Conservation (phyloP, 2,113 vertebrate species). For the Sapajus apella region DNA sequence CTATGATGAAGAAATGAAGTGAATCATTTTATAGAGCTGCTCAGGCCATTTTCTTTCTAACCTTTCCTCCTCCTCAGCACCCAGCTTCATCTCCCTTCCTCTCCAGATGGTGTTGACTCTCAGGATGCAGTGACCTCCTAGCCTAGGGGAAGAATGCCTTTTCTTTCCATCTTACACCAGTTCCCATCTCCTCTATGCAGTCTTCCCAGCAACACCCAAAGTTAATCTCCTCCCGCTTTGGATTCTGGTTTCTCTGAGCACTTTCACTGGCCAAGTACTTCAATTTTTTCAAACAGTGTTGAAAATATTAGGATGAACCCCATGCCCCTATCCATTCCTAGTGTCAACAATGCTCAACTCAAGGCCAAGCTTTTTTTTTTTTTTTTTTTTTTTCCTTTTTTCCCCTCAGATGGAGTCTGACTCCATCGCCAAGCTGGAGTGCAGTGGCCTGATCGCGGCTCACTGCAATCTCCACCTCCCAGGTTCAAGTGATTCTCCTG, state of each 20-base stretch:
- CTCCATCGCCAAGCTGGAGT: too few species aligned
- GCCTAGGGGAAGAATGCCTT: neutral
- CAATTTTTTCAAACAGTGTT: neutral
- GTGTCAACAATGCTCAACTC: neutral
- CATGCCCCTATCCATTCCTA: neutral
- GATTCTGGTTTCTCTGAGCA: neutral
- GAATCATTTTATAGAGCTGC: neutral
- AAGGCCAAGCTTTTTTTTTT: neutral
- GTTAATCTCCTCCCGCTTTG: neutral
- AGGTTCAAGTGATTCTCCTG: too few species aligned
- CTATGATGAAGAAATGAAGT: neutral
- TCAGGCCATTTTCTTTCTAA: neutral
- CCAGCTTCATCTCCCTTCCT: neutral
- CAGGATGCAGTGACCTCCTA: neutral
- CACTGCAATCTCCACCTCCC: too few species aligned
- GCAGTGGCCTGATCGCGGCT: too few species aligned
- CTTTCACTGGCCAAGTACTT: neutral
- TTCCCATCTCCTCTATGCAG: neutral
- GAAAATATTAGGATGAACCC: neutral
- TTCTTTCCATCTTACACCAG: neutral
- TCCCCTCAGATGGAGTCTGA: too few species aligned
- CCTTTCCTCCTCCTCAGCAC: neutral
- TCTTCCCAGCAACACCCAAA: neutral
- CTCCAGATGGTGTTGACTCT: neutral
- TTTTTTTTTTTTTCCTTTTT: too few species aligned